Conservation (phyloP, 2,797 vertebrate genomes). For the Myiothlypis chrysogaster region DNA sequence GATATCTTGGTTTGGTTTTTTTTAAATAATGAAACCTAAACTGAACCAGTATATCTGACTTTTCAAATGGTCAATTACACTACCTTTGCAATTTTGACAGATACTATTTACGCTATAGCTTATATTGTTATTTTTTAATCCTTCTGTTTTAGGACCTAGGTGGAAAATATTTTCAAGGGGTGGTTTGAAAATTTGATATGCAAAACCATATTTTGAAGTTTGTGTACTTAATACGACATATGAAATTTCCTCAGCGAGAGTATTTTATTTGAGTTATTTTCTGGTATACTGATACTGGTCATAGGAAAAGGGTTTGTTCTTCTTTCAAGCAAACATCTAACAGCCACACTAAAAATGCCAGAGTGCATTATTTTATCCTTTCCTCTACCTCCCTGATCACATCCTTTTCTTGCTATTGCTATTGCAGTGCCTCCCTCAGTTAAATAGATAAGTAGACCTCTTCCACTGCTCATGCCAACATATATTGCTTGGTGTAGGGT, state of each 20-base stretch:
- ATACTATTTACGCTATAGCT: neutral
- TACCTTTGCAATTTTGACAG: neutral
- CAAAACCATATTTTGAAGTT: neutral
- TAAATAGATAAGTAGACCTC: neutral
- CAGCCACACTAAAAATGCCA: neutral
- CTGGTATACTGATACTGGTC: neutral
- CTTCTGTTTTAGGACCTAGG: neutral
- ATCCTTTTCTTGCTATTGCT: neutral
- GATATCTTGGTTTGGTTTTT: neutral
- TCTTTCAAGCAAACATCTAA: neutral
- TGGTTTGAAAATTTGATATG: neutral
- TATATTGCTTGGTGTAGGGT: neutral
- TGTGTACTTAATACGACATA: fast-evolving
- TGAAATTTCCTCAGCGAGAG: neutral
- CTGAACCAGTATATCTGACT: neutral
- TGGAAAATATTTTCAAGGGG: neutral
- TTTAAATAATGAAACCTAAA: neutral
- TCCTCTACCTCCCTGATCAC: neutral
- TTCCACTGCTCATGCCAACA: neutral
- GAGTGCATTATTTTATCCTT: neutral
- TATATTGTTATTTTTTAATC: neutral
- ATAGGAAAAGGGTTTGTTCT: neutral
- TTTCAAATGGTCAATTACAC: neutral
- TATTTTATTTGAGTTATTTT: neutral
- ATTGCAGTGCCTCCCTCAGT: neutral